Conservation (phyloP, 2,888 invertebrate genomes). For the Keiferia lycopersicella region DNA sequence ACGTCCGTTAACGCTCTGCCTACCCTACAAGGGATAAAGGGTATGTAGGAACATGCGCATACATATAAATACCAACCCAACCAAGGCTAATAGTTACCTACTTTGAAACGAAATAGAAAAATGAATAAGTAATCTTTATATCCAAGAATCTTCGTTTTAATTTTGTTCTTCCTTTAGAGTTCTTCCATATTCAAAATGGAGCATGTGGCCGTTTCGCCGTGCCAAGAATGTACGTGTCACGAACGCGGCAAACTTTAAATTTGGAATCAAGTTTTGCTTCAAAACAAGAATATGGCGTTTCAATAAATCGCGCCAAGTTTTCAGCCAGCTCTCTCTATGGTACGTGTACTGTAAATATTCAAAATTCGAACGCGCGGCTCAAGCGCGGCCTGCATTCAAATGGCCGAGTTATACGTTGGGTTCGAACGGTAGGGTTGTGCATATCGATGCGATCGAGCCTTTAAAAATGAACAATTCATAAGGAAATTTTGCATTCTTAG, state of each 20-base stretch:
- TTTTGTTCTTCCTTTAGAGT: neutral
- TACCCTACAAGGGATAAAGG: too few species aligned
- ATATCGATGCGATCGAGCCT: conserved; percentile 9
- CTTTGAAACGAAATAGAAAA: too few species aligned
- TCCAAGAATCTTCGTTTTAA: neutral
- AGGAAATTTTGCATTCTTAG: too few species aligned
- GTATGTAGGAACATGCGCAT: too few species aligned
- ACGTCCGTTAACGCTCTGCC: too few species aligned
- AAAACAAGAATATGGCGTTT: conserved; percentile 34
- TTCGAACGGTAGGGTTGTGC: conserved; percentile 27
- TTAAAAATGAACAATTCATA: too few species aligned
- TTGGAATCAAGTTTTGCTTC: conserved; percentile 20
- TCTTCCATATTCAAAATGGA: conserved; percentile 4
- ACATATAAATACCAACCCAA: too few species aligned
- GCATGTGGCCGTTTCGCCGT: neutral
- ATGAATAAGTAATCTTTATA: neutral
- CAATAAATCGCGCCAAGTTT: conserved; percentile 50
- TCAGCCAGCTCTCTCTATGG: conserved; percentile 46
- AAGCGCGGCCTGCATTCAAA: conserved; percentile 65
- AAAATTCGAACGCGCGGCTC: conserved; percentile 50
- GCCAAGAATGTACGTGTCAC: conserved; percentile 8
- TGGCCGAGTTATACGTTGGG: conserved; percentile 61
- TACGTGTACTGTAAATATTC: conserved; percentile 59
- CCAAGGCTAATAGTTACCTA: too few species aligned
- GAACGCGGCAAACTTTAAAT: conserved; percentile 15